These are phyloP conservation scores for Philonicus albiceps DNA, from an alignment of 2,888 invertebrate species.

Conservation along the genomic window DNA sequence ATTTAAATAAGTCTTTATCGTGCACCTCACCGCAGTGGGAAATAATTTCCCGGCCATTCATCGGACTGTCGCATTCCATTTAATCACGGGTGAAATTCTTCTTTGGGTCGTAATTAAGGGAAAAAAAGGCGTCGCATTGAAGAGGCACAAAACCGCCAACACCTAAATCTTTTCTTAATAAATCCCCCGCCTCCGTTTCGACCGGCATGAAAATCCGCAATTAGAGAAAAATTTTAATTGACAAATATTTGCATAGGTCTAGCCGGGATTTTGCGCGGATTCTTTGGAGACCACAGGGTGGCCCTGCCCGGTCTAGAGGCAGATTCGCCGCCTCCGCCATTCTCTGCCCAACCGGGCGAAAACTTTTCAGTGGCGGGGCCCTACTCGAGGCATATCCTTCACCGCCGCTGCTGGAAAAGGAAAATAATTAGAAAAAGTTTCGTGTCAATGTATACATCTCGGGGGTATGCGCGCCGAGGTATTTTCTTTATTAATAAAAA, in stretches of 20 bases:
- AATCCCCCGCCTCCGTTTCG: not conserved
- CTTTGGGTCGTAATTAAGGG: slow-evolving; percentile 29
- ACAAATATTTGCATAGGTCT: slow-evolving; percentile 46
- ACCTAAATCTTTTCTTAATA: slow-evolving; percentile 41
- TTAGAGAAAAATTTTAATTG: slow-evolving; percentile 48
- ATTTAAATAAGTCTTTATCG: slow-evolving; percentile 5
- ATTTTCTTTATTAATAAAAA: slow-evolving; percentile 39
- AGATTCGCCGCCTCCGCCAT: not conserved
- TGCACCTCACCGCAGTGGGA: slow-evolving; percentile 3
- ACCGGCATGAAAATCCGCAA: slow-evolving; percentile 44
- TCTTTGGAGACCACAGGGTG: not conserved
- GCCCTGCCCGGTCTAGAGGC: not conserved
- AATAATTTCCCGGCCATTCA: slow-evolving; percentile 18
- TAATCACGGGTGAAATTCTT: slow-evolving; percentile 24
- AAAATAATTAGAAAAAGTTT: slow-evolving; percentile 34
- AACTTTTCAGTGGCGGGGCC: slow-evolving; percentile 3
- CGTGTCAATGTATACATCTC: slow-evolving; percentile 23
- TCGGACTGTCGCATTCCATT: slow-evolving; percentile 39
- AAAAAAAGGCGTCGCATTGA: slow-evolving; percentile 14
- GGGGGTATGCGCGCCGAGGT: not conserved
- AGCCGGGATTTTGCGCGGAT: slow-evolving; percentile 37
- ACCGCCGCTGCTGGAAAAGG: slow-evolving; percentile 1
- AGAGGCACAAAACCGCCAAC: slow-evolving; percentile 37
- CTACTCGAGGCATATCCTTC: slow-evolving; percentile 19
- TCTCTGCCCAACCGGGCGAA: slow-evolving; percentile 26